Evolutionary conservation across 1,140 invertebrate species (phyloP), one percentile per base, ranked within the genome.

Genomic region (Papilio aristodemus): DNA sequence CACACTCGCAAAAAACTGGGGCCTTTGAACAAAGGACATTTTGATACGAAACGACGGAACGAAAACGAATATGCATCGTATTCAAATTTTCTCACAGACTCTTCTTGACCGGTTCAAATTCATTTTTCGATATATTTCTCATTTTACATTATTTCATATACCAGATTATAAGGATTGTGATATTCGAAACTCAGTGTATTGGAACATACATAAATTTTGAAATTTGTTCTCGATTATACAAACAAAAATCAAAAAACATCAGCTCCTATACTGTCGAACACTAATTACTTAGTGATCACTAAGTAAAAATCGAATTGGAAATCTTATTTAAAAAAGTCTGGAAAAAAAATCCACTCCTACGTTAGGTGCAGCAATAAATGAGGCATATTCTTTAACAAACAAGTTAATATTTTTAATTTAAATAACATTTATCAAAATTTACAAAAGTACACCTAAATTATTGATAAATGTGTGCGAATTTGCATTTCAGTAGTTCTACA

Each of bases 11-110:
- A 50, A 50, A 50, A 43, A 6, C 43, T 17, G 46, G 17, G 17
- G 8, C 46, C 22, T 25, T 50, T 11, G 17, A 50, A 50, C 46
- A 50, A 50, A 50, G 46, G 46, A 50, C 9, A 50, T 50, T 50
- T 50, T 50, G 46, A 54, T 54, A 54, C 17, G 19, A 54, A 54
- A 54, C 46, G 19, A 19, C 19, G 46, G 46, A 54, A 54, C 19
- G 6, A 19, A 54, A 54, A 22, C 46, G 46, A 54, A 54, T 54
- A 54, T 54, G 46, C 46, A 54, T 54, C 46, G 46, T 54, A 54
- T 54, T 54, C 46, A 54, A 54, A 54, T 54, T 54, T 54, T 5
- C 17, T 0, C 6, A 25, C 19, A 54, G 22, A 22, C 22, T 54
- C 46, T 54, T 54, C 46, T 54, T 54, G 46, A 54, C 46, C 46